A percentile compares a stretch with the other conserved stretches of the same genome.
Conservation (phyloP, 2,797 vertebrate species). For the Odontamblyopus rebecca region DNA sequence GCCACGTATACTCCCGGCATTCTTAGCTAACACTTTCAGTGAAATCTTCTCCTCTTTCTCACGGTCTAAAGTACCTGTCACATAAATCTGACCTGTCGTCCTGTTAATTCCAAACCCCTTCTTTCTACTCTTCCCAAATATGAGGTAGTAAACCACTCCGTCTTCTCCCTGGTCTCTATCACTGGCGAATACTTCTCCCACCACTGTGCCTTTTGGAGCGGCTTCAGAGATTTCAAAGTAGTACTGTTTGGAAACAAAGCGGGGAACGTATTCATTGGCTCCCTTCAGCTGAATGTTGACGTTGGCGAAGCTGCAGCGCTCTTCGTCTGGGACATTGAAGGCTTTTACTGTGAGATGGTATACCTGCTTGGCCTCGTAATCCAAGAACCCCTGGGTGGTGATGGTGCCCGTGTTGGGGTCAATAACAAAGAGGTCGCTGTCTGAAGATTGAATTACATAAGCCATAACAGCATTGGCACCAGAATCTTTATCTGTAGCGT, state of each 20-base stretch:
- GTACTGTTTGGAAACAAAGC: conserved; percentile 97
- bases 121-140: conserved; percentile 92
- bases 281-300: conserved; percentile 92
- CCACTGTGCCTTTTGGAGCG: conserved; percentile 84
- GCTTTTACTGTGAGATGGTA: conserved; percentile 95
- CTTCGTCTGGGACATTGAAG: conserved; percentile 96
- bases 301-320: conserved; percentile 92
- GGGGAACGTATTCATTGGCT: conserved; percentile 96
- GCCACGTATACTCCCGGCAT: conserved; percentile 89
- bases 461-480: conserved; percentile 90
- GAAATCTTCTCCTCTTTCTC: conserved; percentile 95
- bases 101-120: conserved; percentile 91
- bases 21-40: conserved; percentile 94
- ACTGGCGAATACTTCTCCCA: conserved; percentile 97
- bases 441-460: conserved; percentile 92
- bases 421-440: conserved; percentile 96
- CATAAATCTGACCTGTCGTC: conserved; percentile 90
- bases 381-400: conserved; percentile 98
- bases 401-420: conserved; percentile 94
- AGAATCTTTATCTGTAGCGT: conserved; percentile 88
- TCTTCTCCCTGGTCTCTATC: conserved; percentile 94
- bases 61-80: conserved; percentile 89
- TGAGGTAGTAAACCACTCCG: conserved; percentile 93
- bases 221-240: conserved; percentile 98
- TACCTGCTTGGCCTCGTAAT: conserved; percentile 95